Conservation (phyloP, 2,113 vertebrate genomes). For the Nyctibius bracteatus region DNA sequence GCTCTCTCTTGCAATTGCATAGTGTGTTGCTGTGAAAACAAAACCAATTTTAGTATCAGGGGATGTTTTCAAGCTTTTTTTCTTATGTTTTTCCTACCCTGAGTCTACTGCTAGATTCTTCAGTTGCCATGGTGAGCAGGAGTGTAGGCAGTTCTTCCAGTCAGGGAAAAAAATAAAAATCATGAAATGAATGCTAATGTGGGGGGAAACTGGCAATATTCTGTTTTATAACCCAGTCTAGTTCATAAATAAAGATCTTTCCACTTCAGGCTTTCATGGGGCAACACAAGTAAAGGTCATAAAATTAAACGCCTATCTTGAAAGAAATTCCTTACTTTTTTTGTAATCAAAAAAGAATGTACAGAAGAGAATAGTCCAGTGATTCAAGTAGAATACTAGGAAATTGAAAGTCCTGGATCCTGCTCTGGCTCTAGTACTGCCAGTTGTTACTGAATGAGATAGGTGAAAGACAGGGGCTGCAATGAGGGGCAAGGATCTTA, state of each 20-base stretch:
- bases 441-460: background rate
- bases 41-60: constrained; percentile 73
- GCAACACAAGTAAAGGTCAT: background rate
- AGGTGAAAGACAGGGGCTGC: background rate
- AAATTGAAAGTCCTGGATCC: background rate
- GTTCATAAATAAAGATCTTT: background rate
- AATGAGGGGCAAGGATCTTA: background rate
- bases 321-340: background rate
- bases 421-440: background rate
- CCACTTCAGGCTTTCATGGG: background rate
- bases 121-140: constrained; percentile 77
- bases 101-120: constrained; percentile 71
- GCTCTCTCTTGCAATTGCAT: background rate
- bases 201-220: constrained; percentile 7
- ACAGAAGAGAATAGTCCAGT: background rate
- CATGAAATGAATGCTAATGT: constrained; percentile 70
- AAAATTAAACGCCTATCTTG: background rate
- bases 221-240: background rate
- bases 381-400: background rate
- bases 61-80: constrained; percentile 61
- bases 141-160: constrained; percentile 70
- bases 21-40: constrained; percentile 68
- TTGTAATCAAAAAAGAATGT: background rate
- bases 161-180: constrained; percentile 38
- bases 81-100: constrained; percentile 43